These are phyloP conservation scores for Chloromyia formosa DNA, from an alignment of 2,888 invertebrate genomes.

Conservation along the genomic window DNA sequence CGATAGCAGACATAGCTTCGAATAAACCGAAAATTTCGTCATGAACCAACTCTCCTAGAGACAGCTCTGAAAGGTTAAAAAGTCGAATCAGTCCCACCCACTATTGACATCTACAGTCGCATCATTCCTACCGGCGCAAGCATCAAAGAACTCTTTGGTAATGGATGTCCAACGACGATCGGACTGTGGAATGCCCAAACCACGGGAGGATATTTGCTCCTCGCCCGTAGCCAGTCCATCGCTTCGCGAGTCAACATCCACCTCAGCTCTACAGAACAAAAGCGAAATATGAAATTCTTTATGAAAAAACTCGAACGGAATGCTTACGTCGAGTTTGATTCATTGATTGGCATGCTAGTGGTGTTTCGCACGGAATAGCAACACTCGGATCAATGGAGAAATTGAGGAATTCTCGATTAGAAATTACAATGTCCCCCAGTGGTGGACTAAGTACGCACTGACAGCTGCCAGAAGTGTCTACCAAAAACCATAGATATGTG, in stretches of 20 bases:
- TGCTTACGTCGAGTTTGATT: no score
- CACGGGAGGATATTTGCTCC: background rate
- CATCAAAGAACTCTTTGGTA: background rate
- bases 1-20: slow-evolving; percentile 99
- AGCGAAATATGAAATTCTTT: no score
- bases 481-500: no score
- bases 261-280: background rate
- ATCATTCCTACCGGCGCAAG: background rate
- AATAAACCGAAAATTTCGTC: slow-evolving; percentile 91
- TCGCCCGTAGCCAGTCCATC: background rate
- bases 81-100: background rate
- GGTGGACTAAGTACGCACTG: no score
- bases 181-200: background rate
- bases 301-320: no score
- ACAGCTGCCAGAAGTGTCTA: no score
- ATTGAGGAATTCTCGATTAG: no score
- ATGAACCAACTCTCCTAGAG: slow-evolving; percentile 90
- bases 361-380: no score
- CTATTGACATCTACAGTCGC: background rate
- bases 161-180: background rate
- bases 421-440: no score
- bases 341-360: no score
- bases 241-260: background rate
- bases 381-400: no score
- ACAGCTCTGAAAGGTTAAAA: slow-evolving; percentile 69